A percentile compares a stretch with the other conserved stretches of the same genome.
phyloP scores from a whole-genome alignment of 2,888 invertebrate species.

The Melangyna quadrimaculata region DNA sequence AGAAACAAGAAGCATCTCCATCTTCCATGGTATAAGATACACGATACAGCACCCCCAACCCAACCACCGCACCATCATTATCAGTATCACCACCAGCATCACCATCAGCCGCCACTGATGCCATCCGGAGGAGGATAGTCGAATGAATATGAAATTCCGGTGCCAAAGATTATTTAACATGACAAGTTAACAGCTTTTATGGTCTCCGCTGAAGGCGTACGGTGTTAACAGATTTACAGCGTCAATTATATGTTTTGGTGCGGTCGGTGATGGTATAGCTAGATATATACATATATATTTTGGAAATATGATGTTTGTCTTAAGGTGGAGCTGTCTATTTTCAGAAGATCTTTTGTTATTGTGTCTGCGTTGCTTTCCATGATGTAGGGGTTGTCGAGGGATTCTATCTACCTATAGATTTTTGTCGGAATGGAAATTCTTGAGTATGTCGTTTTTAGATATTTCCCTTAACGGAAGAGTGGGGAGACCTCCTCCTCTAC shows the following conservation, averaged over 20 bases:
- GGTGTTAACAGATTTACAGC: conserved; percentile 72
- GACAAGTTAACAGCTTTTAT: conserved; percentile 72
- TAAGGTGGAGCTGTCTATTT: conserved; percentile 64
- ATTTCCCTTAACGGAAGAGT: not conserved
- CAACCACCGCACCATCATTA: conserved; percentile 18
- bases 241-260: conserved; percentile 68
- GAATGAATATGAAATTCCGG: conserved; percentile 68
- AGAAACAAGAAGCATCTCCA: conserved; percentile 10
- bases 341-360: conserved; percentile 50
- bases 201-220: conserved; percentile 70
- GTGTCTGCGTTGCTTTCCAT: not conserved
- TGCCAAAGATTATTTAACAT: conserved; percentile 71
- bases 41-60: no score
- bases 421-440: conserved; percentile 33
- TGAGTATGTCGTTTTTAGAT: conserved; percentile 12
- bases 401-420: no score
- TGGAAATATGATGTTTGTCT: conserved; percentile 64
- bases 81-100: not conserved
- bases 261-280: conserved; percentile 1
- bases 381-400: not conserved
- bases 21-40: conserved; percentile 4
- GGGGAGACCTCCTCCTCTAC: not conserved
- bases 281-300: not conserved
- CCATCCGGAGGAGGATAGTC: conserved; percentile 30
- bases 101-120: not conserved